phyloP scores from a whole-genome alignment of 2,113 vertebrate species.

The Smithornis capensis region DNA sequence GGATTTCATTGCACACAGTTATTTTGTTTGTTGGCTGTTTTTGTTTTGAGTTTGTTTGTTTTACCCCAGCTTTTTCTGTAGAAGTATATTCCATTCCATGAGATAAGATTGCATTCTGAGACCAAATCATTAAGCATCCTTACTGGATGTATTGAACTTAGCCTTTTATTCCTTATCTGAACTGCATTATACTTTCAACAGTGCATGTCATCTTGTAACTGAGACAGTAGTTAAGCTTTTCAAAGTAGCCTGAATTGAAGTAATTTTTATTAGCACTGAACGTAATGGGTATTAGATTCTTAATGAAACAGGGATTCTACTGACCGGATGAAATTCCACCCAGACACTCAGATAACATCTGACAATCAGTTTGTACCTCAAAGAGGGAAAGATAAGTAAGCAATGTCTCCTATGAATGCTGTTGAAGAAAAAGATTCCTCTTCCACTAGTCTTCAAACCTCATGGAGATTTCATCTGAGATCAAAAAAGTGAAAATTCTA shows the following conservation, averaged over 20 bases:
- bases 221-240: conserved; percentile 28
- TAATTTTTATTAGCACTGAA: conserved; percentile 34
- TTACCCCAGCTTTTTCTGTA: neutral
- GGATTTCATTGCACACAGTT: neutral
- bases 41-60: neutral
- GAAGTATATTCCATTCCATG: neutral
- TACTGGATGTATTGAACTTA: conserved; percentile 17
- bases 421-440: neutral
- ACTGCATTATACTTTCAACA: conserved; percentile 29
- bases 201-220: conserved; percentile 36
- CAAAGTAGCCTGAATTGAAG: conserved; percentile 37
- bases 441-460: neutral
- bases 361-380: conserved; percentile 14
- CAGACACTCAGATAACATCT: neutral
- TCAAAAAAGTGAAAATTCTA: neutral
- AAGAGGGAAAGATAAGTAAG: neutral
- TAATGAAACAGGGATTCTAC: conserved; percentile 49
- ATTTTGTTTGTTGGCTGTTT: neutral
- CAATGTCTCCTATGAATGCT: neutral
- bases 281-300: conserved; percentile 54
- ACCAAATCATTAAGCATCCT: neutral
- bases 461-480: neutral
- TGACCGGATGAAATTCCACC: conserved; percentile 15
- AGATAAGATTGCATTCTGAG: neutral
- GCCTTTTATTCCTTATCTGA: conserved; percentile 17